These are phyloP conservation scores for Diceros bicornis DNA, from an alignment of 2,797 vertebrate genomes.

Conservation along the genomic window DNA sequence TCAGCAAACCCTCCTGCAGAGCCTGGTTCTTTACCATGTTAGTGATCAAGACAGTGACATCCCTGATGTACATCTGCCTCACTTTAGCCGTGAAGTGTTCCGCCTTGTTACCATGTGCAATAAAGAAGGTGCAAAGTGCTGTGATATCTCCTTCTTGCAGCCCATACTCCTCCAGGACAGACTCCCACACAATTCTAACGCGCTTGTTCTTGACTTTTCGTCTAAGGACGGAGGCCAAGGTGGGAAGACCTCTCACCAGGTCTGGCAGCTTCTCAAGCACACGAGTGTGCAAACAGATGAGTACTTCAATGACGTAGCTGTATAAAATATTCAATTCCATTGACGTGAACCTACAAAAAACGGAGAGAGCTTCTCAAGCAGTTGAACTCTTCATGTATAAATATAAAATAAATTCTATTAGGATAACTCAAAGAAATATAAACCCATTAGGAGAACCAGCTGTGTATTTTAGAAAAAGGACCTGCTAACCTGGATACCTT, in stretches of 20 bases:
- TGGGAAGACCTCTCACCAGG: constrained; percentile 84
- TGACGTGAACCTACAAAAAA: constrained; percentile 84
- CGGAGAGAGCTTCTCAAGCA: constrained; percentile 52
- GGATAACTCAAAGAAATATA: not conserved
- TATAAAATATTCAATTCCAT: constrained; percentile 87
- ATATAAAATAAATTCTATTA: not conserved
- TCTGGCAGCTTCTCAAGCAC: constrained; percentile 86
- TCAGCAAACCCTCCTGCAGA: constrained; percentile 82
- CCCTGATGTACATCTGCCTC: constrained; percentile 75
- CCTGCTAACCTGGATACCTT: not conserved
- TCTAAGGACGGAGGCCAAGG: constrained; percentile 85
- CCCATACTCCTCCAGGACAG: constrained; percentile 81
- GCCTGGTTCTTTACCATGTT: constrained; percentile 81
- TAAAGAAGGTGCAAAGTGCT: constrained; percentile 87
- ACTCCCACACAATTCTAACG: constrained; percentile 83
- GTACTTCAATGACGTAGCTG: constrained; percentile 86
- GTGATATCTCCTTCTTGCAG: constrained; percentile 82
- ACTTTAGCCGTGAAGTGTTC: constrained; percentile 77
- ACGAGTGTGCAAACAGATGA: constrained; percentile 81
- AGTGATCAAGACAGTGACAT: constrained; percentile 78
- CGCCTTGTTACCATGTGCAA: constrained; percentile 82
- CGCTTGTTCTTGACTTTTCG: constrained; percentile 83
- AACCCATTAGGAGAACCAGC: constrained; percentile 21
- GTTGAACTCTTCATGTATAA: not conserved
- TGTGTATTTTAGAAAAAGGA: not conserved